Conservation (phyloP, 37 sponge, comb jelly and placozoan species). For the Spongia lamella region DNA sequence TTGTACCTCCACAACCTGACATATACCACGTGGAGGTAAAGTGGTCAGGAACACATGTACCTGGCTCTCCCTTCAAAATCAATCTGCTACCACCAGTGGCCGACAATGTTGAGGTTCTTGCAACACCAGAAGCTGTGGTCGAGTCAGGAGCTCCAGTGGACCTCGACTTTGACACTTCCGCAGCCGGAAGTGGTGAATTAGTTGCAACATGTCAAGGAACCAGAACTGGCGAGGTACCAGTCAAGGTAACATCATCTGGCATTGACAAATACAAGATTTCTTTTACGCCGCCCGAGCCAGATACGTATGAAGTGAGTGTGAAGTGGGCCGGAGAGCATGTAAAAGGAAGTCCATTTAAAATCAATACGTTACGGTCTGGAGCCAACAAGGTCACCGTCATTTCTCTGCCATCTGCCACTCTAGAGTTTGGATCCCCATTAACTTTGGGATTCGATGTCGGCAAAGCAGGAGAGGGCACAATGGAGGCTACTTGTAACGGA, state of each 20-base stretch:
- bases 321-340: constrained; percentile 59
- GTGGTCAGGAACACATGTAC: constrained; percentile 29
- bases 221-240: constrained; percentile 31
- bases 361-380: constrained; percentile 56
- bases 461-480: constrained; percentile 62
- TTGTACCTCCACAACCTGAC: constrained; percentile 30
- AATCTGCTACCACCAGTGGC: constrained; percentile 25
- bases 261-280: constrained; percentile 3
- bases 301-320: constrained; percentile 57
- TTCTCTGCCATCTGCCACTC: constrained; percentile 26
- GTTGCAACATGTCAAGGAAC: constrained; percentile 47
- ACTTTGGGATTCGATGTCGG: constrained; percentile 44
- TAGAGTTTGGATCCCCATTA: constrained; percentile 21
- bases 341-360: constrained; percentile 62
- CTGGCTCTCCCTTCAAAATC: constrained; percentile 54
- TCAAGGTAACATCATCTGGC: constrained; percentile 6
- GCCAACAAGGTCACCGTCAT: constrained; percentile 41
- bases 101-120: constrained; percentile 14
- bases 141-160: constrained; percentile 13
- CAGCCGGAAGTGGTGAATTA: constrained; percentile 51
- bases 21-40: constrained; percentile 34
- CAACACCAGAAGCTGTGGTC: neutral
- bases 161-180: constrained; percentile 24
- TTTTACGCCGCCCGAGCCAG: constrained; percentile 47
- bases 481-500: constrained; percentile 44